Evolutionary conservation across 2,888 invertebrate species (phyloP).

Genomic region (Limnephilus lunatus): DNA sequence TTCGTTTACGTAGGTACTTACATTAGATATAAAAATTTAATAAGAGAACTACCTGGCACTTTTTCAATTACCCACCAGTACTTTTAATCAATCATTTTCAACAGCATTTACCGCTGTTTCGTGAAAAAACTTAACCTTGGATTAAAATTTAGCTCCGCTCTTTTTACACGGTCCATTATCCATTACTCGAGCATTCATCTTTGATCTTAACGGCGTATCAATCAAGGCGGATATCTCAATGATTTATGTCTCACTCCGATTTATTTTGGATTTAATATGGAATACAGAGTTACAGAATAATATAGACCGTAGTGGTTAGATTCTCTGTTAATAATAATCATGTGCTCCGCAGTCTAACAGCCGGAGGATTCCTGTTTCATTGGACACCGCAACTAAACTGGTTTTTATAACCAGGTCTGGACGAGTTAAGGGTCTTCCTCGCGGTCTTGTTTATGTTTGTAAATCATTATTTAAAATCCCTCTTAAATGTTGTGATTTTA

Average conservation of each 20-base stretch:
- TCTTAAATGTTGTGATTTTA: not conserved
- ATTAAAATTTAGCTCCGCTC: conserved; percentile 10
- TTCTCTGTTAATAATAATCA: not conserved
- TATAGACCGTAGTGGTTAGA: not conserved
- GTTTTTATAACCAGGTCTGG: conserved; percentile 25
- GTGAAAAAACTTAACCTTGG: not conserved
- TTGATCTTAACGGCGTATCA: conserved; percentile 16
- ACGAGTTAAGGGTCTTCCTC: not conserved
- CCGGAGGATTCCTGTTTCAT: conserved; percentile 19
- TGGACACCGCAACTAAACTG: conserved; percentile 33
- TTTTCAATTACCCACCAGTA: not conserved
- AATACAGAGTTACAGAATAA: not conserved
- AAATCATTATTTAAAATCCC: not conserved
- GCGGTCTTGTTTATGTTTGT: not conserved
- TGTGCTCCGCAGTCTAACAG: not conserved
- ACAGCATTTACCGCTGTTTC: not conserved
- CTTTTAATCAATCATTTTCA: conserved; percentile 2
- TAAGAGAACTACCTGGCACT: not conserved
- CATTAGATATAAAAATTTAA: not conserved
- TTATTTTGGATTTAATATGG: not conserved
- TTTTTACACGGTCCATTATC: not conserved
- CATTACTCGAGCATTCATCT: not conserved
- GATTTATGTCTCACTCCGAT: conserved; percentile 28
- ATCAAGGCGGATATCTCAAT: conserved; percentile 13
- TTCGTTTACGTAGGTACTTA: not conserved